Conservation (phyloP, 2,113 vertebrate species). For the Tupaia tana region DNA sequence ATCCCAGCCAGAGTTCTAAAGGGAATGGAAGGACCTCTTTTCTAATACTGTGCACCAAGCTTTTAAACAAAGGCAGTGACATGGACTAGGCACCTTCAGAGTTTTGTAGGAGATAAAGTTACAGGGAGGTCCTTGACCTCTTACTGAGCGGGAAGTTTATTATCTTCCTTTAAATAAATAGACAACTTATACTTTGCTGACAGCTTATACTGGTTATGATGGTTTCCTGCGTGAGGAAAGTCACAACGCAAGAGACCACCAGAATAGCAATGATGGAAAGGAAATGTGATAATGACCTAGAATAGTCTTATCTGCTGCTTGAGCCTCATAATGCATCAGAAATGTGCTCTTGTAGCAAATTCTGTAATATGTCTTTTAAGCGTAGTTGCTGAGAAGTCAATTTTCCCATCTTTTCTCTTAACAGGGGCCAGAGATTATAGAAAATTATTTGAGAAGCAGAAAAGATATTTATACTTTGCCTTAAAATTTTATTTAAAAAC, state of each 20-base stretch:
- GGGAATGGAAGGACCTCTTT: background rate
- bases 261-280: background rate
- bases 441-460: conserved; percentile 4
- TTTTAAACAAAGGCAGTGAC: background rate
- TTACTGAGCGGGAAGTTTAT: background rate
- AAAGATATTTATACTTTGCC: background rate
- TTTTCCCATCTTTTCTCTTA: background rate
- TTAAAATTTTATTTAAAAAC: background rate
- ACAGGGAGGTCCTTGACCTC: background rate
- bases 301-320: conserved; percentile 56
- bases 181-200: conserved; percentile 48
- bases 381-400: background rate
- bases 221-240: background rate
- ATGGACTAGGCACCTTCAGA: no score
- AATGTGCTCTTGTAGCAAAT: background rate
- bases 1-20: background rate
- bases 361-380: background rate
- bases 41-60: background rate
- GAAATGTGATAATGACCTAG: conserved; percentile 35
- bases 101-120: conserved; percentile 35
- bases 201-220: background rate
- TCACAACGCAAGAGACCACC: conserved; percentile 56
- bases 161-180: conserved; percentile 59
- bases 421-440: background rate
- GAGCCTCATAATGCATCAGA: background rate